These are phyloP conservation scores for Autographa pulchrina DNA, from an alignment of 2,888 invertebrate species.

Conservation along the genomic window DNA sequence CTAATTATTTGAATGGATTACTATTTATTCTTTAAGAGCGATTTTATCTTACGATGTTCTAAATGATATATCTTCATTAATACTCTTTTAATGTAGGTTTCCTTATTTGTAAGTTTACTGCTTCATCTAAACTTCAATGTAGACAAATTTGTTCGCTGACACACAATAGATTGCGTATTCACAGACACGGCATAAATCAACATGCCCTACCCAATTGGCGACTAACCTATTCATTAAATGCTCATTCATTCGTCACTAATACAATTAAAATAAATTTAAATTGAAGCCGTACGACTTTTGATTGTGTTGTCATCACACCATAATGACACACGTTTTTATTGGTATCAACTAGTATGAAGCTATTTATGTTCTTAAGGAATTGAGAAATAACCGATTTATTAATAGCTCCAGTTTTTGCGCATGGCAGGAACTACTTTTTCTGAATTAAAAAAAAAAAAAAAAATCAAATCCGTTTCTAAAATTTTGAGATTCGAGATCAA, in stretches of 20 bases:
- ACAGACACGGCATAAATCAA: slow-evolving; percentile 18
- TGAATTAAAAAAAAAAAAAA: too few species aligned
- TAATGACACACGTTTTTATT: slow-evolving; percentile 30
- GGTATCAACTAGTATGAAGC: slow-evolving; percentile 28
- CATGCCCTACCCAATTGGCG: slow-evolving; percentile 11
- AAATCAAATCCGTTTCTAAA: neutral
- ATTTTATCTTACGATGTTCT: too few species aligned
- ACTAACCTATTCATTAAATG: slow-evolving; percentile 46
- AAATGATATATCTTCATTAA: too few species aligned
- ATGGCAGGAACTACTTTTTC: too few species aligned
- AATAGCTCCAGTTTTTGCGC: slow-evolving; percentile 13
- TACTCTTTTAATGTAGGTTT: neutral
- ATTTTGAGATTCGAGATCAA: too few species aligned
- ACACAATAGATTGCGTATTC: slow-evolving; percentile 5
- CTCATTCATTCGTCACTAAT: slow-evolving; percentile 38
- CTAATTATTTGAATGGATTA: neutral
- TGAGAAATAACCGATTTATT: slow-evolving; percentile 18
- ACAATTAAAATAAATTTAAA: slow-evolving; percentile 49
- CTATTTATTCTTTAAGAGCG: neutral
- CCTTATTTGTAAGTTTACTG: neutral
- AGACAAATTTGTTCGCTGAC: neutral
- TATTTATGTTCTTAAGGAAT: slow-evolving; percentile 13
- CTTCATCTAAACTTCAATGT: neutral
- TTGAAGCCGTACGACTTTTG: slow-evolving; percentile 20
- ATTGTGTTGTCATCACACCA: slow-evolving; percentile 23